Conservation (phyloP, 2,113 vertebrate species). For the Bothrops jararaca region DNA sequence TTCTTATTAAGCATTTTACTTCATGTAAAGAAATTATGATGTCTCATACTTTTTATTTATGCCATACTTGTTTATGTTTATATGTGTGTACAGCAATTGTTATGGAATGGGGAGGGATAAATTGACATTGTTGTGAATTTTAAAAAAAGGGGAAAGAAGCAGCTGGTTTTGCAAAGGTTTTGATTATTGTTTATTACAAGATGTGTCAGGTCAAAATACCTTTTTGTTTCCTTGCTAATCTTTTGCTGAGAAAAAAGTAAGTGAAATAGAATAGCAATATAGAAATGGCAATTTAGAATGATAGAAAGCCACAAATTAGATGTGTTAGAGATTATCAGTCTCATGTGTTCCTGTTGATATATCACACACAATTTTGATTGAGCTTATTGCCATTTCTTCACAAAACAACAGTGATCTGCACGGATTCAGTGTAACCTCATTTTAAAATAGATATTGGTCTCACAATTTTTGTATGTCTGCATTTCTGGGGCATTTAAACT, state of each 20-base stretch:
- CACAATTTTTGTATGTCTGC: neutral
- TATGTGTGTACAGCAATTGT: constrained; percentile 79
- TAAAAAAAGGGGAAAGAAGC: constrained; percentile 75
- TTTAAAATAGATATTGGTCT: neutral
- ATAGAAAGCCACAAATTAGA: neutral
- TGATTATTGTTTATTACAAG: constrained; percentile 70
- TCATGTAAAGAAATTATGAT: constrained; percentile 76
- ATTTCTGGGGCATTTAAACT: neutral
- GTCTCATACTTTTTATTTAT: constrained; percentile 84
- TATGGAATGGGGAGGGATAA: constrained; percentile 67
- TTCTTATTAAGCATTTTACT: constrained; percentile 85
- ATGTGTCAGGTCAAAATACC: constrained; percentile 65
- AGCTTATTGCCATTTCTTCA: neutral
- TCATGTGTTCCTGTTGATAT: neutral
- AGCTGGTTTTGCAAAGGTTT: constrained; percentile 93
- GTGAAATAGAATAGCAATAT: neutral
- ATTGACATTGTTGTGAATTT: constrained; percentile 70
- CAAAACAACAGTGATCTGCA: neutral
- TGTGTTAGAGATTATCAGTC: neutral
- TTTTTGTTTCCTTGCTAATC: constrained; percentile 60
- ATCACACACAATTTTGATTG: neutral
- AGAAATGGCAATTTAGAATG: neutral
- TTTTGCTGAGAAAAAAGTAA: no score
- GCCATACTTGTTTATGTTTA: constrained; percentile 84
- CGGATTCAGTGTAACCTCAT: neutral